Conservation (phyloP, 1,140 invertebrate genomes). For the Drosophila santomea region DNA sequence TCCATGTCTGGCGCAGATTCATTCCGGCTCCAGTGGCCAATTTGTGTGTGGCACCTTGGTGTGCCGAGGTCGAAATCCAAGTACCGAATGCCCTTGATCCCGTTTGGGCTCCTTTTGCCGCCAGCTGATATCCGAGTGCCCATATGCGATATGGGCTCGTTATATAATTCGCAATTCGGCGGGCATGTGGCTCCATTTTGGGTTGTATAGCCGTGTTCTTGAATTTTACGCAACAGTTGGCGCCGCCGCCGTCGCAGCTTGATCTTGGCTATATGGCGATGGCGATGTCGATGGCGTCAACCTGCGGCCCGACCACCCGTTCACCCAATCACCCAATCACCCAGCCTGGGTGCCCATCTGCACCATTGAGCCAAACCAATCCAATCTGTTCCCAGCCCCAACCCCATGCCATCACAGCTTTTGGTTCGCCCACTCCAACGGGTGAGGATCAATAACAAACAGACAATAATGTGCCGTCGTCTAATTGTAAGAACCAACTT, state of each 20-base stretch:
- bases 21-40: neutral
- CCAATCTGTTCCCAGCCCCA: neutral
- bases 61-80: neutral
- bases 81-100: constrained; percentile 10
- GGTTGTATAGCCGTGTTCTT: constrained; percentile 57
- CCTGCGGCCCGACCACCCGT: constrained; percentile 43
- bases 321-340: constrained; percentile 2
- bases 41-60: neutral
- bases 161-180: constrained; percentile 39
- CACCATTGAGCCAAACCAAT: neutral
- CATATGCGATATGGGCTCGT: constrained; percentile 23
- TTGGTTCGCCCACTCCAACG: constrained; percentile 50
- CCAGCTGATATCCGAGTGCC: constrained; percentile 21
- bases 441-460: constrained; percentile 68
- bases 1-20: neutral
- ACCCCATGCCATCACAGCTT: neutral
- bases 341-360: constrained; percentile 2
- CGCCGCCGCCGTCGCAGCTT: constrained; percentile 55
- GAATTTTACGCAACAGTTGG: constrained; percentile 82
- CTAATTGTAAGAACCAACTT: constrained; percentile 77
- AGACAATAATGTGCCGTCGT: constrained; percentile 55
- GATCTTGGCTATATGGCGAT: constrained; percentile 54
- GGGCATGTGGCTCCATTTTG: constrained; percentile 38
- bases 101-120: constrained; percentile 32
- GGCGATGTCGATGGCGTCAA: constrained; percentile 64